Evolutionary conservation across 2,113 vertebrate genomes (phyloP).

Genomic region (Leptobrachium leishanense): DNA sequence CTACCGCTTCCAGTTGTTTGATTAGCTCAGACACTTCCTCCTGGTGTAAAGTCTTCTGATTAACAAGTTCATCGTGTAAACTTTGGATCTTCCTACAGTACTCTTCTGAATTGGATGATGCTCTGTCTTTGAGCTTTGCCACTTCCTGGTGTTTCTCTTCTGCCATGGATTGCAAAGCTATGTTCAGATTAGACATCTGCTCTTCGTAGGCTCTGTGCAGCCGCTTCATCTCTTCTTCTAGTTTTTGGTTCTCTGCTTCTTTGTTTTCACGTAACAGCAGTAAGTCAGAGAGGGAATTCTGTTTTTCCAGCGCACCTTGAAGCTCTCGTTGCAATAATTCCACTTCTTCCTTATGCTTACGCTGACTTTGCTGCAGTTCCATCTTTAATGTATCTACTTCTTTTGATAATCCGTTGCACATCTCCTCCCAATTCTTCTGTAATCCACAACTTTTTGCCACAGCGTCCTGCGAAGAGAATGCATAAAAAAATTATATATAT

Average conservation of each 20-base stretch:
- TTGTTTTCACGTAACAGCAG: constrained; percentile 59
- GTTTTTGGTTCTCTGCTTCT: constrained; percentile 58
- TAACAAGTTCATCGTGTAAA: constrained; percentile 75
- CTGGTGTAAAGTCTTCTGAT: constrained; percentile 69
- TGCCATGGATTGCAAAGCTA: constrained; percentile 66
- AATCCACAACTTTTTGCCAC: constrained; percentile 63
- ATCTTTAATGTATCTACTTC: constrained; percentile 72
- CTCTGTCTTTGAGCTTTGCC: constrained; percentile 67
- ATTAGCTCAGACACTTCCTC: constrained; percentile 78
- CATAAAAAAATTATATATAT: no score
- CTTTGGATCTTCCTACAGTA: constrained; percentile 74
- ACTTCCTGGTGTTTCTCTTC: constrained; percentile 68
- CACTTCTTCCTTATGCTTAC: constrained; percentile 73
- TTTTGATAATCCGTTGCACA: constrained; percentile 63
- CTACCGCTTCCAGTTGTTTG: constrained; percentile 63
- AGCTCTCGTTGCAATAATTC: constrained; percentile 71
- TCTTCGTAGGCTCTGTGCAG: constrained; percentile 67
- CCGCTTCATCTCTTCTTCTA: constrained; percentile 66
- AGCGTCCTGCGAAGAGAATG: constrained; percentile 63
- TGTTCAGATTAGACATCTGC: constrained; percentile 69
- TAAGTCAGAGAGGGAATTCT: constrained; percentile 61
- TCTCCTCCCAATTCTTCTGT: constrained; percentile 70
- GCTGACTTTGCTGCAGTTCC: constrained; percentile 63
- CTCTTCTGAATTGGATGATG: constrained; percentile 69
- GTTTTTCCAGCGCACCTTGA: constrained; percentile 67